Evolutionary conservation across 2,888 invertebrate species (phyloP), one percentile per base, ranked within the genome.

Genomic region (Cecidostiba fungosa): DNA sequence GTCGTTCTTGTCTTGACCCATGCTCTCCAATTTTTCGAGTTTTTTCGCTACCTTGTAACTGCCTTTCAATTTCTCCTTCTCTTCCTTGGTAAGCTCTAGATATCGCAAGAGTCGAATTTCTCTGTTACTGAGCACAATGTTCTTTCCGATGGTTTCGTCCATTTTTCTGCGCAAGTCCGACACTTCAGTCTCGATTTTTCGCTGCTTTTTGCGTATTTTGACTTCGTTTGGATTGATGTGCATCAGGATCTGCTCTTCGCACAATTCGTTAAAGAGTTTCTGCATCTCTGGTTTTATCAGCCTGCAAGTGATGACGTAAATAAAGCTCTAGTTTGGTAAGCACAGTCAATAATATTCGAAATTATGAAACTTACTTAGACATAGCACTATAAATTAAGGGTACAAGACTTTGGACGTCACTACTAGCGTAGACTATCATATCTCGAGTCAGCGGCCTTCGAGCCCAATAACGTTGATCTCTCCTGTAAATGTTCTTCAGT

Each of bases 131-230:
- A 98, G 94, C 77, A 98, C 98, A 92, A 98, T 96, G 92, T 97
- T 97, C 91, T 97, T 97, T 54, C 94, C 94, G 73, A 96, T 96
- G 5, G 97, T 96, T 92, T 97, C 97, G 79, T 96, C 95, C 90
- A 98, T 94, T 94, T 98, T 97, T 76, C 95, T 95, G 90, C 97
- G 96, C 80, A 98, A 94, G 93, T 98, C 98, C n/a, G 96, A 95
- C 3, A 98, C 97, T 94, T 98, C 98, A 14, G 97, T 97, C 92
- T 97, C 97, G 23, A 98, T 97, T 95, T 98, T 98, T 84, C 98
- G 95, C 93, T 98, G 97, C 88, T 98, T 96, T 92, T 98, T 98
- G 84, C 97, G 96, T 89, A 96, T 94, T 94, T 98, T 98, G 0
- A 98, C 97, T 91, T 97, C 97, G 85, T 96, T 96, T 1, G 98